A percentile compares a stretch with the other conserved stretches of the same genome.
phyloP scores from a whole-genome alignment of 2,888 invertebrate genomes.

The Machimus atricapillus region DNA sequence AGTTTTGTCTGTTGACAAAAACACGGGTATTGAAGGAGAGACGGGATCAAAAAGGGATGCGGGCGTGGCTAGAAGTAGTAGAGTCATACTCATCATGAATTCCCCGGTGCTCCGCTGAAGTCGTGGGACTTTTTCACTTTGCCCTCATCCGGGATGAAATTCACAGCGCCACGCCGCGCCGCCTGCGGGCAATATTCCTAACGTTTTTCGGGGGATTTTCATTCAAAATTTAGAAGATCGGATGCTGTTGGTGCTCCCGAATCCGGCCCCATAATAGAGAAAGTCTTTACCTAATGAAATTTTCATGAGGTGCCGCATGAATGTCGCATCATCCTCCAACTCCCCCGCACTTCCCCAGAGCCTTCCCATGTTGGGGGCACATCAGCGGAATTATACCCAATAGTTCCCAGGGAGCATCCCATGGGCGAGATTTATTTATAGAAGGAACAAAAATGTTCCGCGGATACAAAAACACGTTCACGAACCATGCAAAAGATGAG shows the following conservation, averaged over 20 bases:
- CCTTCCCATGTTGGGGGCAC: not conserved
- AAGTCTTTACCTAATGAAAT: slow-evolving; percentile 25
- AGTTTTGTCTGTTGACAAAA: not conserved
- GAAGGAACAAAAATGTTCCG: not conserved
- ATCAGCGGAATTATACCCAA: slow-evolving; percentile 3
- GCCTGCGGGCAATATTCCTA: slow-evolving; percentile 27
- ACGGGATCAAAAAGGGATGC: not conserved
- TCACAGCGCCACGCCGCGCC: not conserved
- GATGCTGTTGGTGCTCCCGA: not conserved
- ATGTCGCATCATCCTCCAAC: not conserved
- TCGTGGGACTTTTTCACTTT: not conserved
- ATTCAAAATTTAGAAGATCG: slow-evolving; percentile 22
- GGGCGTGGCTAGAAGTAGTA: not conserved
- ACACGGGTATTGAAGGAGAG: not conserved
- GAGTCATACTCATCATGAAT: slow-evolving; percentile 1
- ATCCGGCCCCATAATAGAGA: slow-evolving; percentile 12
- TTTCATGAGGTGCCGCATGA: slow-evolving; percentile 11
- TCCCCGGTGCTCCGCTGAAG: not conserved
- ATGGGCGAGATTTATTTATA: not conserved
- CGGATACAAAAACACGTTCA: not conserved
- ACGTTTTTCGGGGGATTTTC: slow-evolving; percentile 23
- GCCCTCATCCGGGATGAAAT: not conserved
- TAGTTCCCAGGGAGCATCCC: not conserved
- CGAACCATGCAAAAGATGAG: not conserved
- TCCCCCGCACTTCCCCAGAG: not conserved